Percentiles rank a stretch among this genome's conserved stretches.
phyloP scores from a whole-genome alignment of 2,888 invertebrate genomes.

The Euzophera pinguis region DNA sequence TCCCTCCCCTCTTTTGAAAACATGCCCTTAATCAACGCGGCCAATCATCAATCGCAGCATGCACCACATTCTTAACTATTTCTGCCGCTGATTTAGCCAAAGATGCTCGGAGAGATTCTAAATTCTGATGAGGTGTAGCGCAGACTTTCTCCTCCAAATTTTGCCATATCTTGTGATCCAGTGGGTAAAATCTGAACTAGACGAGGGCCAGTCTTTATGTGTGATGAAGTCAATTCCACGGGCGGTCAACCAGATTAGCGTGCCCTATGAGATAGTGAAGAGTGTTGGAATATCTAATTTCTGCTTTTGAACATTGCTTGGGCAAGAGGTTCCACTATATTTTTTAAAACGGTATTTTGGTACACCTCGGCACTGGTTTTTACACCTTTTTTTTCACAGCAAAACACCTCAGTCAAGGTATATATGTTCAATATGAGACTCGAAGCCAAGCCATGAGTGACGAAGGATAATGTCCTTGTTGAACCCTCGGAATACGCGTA shows the following conservation, averaged over 20 bases:
- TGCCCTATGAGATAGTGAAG: constrained; percentile 18
- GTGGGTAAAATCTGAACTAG: constrained; percentile 11
- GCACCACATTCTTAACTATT: background rate
- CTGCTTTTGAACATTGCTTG: constrained; percentile 14
- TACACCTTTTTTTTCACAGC: constrained; percentile 19
- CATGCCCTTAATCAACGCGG: background rate
- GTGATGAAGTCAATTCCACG: background rate
- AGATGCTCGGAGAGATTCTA: constrained; percentile 7
- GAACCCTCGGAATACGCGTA: background rate
- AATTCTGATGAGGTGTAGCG: constrained; percentile 1
- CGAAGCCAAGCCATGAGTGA: constrained; percentile 6
- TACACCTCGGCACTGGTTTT: constrained; percentile 16
- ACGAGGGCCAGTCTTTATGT: constrained; percentile 19
- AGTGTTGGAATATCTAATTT: constrained; percentile 15
- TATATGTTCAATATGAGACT: constrained; percentile 13
- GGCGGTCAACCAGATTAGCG: constrained; percentile 8
- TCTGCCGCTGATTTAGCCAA: constrained; percentile 12
- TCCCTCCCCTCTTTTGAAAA: background rate
- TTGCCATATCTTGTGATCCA: constrained; percentile 16
- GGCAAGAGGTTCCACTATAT: constrained; percentile 13
- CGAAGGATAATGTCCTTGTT: background rate
- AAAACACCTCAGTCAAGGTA: constrained; percentile 7
- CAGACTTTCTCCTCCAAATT: constrained; percentile 9
- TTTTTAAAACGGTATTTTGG: constrained; percentile 11
- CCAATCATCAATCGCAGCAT: background rate